phyloP scores from a whole-genome alignment of 2,888 invertebrate genomes.

The Pemphredon lugubris region DNA sequence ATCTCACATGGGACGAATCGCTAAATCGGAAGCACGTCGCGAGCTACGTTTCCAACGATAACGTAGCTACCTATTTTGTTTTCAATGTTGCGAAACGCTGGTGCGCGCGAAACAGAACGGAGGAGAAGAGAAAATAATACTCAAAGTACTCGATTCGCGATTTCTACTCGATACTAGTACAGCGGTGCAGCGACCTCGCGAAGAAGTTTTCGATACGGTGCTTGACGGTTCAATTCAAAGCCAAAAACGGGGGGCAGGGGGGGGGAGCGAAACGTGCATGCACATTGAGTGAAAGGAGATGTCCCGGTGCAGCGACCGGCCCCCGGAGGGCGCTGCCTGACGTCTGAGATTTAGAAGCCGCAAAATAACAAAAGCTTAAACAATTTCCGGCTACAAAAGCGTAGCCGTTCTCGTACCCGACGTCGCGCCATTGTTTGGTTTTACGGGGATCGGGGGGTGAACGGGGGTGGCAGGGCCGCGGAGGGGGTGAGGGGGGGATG shows the following conservation, averaged over 20 bases:
- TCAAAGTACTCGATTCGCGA: too few species aligned
- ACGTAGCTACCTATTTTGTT: too few species aligned
- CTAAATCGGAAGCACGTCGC: too few species aligned
- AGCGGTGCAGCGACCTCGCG: constrained; percentile 38
- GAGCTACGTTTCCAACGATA: too few species aligned
- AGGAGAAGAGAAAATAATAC: too few species aligned
- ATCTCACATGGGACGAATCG: too few species aligned
- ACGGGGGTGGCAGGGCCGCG: constrained; percentile 27
- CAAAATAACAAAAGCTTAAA: constrained; percentile 77
- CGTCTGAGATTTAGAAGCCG: constrained; percentile 76
- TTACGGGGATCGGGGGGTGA: constrained; percentile 37
- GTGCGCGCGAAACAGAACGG: too few species aligned
- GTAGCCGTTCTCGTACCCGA: constrained; percentile 62
- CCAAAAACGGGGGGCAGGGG: constrained; percentile 4
- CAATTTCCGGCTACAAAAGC: constrained; percentile 75
- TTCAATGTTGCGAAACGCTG: too few species aligned
- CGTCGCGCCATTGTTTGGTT: constrained; percentile 70
- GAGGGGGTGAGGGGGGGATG: constrained; percentile 38
- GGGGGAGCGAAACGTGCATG: constrained; percentile 4
- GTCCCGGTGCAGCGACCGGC: not conserved
- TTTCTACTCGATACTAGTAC: too few species aligned
- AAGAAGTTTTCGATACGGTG: constrained; percentile 12
- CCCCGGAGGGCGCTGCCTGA: constrained; percentile 51
- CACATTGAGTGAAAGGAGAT: constrained; percentile 12
- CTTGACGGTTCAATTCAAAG: constrained; percentile 28